phyloP scores from a whole-genome alignment of 2,113 vertebrate genomes.

The Centrocercus urophasianus region DNA sequence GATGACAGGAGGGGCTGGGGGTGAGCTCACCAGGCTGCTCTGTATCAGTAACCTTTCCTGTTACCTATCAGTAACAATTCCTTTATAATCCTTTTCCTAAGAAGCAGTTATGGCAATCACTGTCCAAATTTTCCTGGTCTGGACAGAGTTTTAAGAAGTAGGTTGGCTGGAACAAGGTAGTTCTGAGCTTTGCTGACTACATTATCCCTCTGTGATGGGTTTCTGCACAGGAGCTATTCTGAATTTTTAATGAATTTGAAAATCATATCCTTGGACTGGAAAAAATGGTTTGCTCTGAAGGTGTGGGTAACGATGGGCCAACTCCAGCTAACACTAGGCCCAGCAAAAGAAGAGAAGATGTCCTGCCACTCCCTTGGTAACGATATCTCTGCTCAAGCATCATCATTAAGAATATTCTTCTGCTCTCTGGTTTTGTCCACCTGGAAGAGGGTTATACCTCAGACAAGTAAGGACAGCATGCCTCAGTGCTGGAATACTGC shows the following conservation, averaged over 20 bases:
- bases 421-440: background rate
- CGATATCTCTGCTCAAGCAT: background rate
- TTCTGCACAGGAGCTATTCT: background rate
- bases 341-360: background rate
- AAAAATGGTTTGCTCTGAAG: background rate
- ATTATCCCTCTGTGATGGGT: background rate
- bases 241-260: constrained; percentile 1
- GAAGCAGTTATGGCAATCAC: background rate
- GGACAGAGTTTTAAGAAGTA: background rate
- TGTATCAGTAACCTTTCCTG: background rate
- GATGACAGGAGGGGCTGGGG: background rate
- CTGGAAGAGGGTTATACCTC: background rate
- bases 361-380: background rate
- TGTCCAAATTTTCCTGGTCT: background rate
- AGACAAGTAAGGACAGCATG: background rate
- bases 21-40: background rate
- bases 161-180: background rate
- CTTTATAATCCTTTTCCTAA: constrained; percentile 1
- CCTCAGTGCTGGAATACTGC: background rate
- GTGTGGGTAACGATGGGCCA: background rate
- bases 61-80: background rate
- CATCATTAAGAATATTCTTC: background rate
- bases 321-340: background rate
- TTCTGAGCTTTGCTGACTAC: background rate
- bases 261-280: background rate